Conservation (phyloP, 2,113 vertebrate species). For the Brienomyrus brachyistius region DNA sequence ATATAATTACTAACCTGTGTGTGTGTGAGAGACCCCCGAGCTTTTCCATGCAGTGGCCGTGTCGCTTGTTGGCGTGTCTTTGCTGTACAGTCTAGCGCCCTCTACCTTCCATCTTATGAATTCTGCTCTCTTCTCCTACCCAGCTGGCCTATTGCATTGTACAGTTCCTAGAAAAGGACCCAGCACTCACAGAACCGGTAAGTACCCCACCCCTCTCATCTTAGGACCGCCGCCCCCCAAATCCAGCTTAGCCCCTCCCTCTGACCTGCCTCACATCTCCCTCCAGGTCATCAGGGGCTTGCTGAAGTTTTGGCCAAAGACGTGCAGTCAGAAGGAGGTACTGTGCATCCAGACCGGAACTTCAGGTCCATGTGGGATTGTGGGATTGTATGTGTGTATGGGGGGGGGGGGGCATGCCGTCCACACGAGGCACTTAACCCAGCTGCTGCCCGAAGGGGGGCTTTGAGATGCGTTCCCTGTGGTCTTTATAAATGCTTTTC, state of each 20-base stretch:
- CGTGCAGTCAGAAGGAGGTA: conserved; percentile 99
- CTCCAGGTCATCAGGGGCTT: conserved; percentile 94
- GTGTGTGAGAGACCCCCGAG: not conserved
- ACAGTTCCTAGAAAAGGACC: conserved; percentile 99
- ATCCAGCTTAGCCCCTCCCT: not conserved
- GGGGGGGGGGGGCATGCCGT: not conserved
- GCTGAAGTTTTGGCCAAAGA: conserved; percentile 99
- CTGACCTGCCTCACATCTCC: conserved; percentile 25
- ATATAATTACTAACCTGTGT: not conserved
- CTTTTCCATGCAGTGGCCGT: not conserved
- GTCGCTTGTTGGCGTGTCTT: not conserved
- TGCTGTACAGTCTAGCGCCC: not conserved
- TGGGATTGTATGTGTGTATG: too few relatives aligned
- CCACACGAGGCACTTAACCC: not conserved
- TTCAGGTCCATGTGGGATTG: not conserved
- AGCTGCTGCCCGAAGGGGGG: not conserved
- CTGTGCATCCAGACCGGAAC: not conserved
- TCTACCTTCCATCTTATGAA: not conserved
- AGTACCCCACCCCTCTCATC: conserved; percentile 38
- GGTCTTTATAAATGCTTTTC: not conserved
- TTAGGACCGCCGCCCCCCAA: not conserved
- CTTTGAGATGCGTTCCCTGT: not conserved
- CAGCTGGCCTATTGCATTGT: conserved; percentile 99
- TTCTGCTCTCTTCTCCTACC: conserved; percentile 24
- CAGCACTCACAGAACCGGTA: conserved; percentile 96